Conservation (phyloP, 2,113 vertebrate species). For the Cyrtonyx montezumae region DNA sequence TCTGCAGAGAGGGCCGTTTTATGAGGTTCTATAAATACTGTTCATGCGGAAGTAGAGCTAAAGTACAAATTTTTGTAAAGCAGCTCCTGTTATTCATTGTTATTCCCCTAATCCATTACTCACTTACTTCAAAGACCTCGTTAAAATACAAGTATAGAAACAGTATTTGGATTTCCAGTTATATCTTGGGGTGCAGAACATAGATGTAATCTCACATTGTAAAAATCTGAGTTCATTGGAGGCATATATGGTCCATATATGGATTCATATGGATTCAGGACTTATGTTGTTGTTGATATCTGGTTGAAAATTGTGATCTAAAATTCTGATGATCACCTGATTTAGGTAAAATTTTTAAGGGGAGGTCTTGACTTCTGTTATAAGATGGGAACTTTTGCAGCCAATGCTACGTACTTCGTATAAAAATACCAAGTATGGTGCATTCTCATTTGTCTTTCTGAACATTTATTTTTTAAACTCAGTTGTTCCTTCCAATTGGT, state of each 20-base stretch:
- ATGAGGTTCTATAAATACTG: neutral
- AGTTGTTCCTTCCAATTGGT: neutral
- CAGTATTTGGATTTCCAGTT: neutral
- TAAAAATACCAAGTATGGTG: neutral
- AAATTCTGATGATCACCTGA: neutral
- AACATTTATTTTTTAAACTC: neutral
- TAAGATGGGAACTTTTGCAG: neutral
- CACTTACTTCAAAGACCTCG: neutral
- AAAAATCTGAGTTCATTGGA: neutral
- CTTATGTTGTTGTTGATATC: neutral
- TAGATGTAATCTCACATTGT: no score
- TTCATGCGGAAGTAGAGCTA: neutral
- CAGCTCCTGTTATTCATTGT: neutral
- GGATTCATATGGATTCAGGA: neutral
- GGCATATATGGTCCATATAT: no score
- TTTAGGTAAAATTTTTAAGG: neutral
- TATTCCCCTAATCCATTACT: neutral
- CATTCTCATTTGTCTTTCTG: neutral
- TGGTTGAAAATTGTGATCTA: neutral
- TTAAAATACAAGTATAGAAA: neutral
- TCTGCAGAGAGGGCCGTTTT: neutral
- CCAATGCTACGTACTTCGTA: fast-evolving
- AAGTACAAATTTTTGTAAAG: neutral
- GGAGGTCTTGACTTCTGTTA: neutral
- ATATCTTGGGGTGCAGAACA: neutral